These are phyloP conservation scores for Elgaria multicarinata DNA, from an alignment of 2,113 vertebrate genomes.

Conservation along the genomic window DNA sequence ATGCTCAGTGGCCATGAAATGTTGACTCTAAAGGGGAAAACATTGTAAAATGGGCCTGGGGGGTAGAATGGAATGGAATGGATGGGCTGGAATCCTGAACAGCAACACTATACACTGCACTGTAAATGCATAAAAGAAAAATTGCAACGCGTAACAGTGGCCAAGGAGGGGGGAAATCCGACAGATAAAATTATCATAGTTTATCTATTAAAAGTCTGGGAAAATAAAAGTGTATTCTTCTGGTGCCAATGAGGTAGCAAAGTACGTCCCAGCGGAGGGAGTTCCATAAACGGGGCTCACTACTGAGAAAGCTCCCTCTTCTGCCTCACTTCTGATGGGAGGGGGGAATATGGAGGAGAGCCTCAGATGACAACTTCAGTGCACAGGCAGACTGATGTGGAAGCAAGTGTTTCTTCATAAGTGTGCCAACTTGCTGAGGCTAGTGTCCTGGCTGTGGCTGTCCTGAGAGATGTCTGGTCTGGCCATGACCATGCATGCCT, in stretches of 20 bases:
- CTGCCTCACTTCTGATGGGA: not conserved
- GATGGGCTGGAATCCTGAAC: not conserved
- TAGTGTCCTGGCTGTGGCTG: too few relatives aligned
- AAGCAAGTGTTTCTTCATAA: not conserved
- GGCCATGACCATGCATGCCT: too few relatives aligned
- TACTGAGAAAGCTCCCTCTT: too few relatives aligned
- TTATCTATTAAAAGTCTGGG: not conserved
- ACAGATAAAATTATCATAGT: not conserved
- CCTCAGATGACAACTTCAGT: not conserved
- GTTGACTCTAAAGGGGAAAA: not conserved
- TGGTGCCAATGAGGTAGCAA: not conserved
- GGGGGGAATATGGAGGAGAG: not conserved
- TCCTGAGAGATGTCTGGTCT: too few relatives aligned
- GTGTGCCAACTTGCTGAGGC: too few relatives aligned
- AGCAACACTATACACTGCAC: not conserved
- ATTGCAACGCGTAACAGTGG: not conserved
- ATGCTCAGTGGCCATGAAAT: not conserved
- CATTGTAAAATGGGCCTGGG: not conserved
- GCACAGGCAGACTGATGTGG: not conserved
- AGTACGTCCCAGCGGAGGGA: not conserved
- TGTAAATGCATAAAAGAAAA: not conserved
- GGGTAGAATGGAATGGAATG: not conserved
- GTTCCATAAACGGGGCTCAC: not conserved
- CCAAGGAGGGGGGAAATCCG: not conserved
- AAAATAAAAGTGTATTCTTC: not conserved